Evolutionary conservation across 2,888 invertebrate genomes (phyloP).

Genomic region (Pegoplata infirma): DNA sequence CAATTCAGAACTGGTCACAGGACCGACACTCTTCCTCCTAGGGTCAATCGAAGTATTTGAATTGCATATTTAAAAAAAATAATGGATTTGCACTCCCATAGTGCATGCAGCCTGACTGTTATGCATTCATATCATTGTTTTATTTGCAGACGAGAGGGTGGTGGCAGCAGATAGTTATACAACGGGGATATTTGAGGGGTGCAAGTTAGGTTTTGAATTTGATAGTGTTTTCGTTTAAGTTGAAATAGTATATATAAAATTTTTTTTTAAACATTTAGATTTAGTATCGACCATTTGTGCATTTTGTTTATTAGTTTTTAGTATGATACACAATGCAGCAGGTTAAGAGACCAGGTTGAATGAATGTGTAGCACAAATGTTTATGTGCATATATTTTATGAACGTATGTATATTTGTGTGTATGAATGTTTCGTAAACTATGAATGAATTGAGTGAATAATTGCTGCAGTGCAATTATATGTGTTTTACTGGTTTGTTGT

Average conservation of each 20-base stretch:
- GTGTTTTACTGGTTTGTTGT: constrained; percentile 47
- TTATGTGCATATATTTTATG: too few species aligned
- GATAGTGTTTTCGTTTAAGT: constrained; percentile 45
- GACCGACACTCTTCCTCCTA: too few species aligned
- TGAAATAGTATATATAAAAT: constrained; percentile 11
- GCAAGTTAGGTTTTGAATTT: constrained; percentile 31
- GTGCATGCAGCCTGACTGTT: not conserved
- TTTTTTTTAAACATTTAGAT: constrained; percentile 33
- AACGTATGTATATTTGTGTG: constrained; percentile 8
- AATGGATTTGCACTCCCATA: too few species aligned
- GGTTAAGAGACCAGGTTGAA: constrained; percentile 49
- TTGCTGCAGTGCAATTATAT: constrained; percentile 60
- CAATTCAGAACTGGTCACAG: too few species aligned
- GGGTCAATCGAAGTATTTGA: too few species aligned
- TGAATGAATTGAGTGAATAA: constrained; percentile 62
- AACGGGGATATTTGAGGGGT: constrained; percentile 21
- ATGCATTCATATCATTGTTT: constrained; percentile 33
- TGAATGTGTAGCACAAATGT: constrained; percentile 21
- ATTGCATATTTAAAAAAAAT: too few species aligned
- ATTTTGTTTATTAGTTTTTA: constrained; percentile 62
- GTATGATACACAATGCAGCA: constrained; percentile 60
- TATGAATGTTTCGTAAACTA: constrained; percentile 38
- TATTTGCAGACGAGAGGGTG: not conserved
- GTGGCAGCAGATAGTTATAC: not conserved
- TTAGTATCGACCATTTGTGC: constrained; percentile 59